Percentiles rank a stretch among this genome's conserved stretches.
Evolutionary conservation across 2,888 invertebrate genomes (phyloP).

Genomic region (Willowsia nigromaculata): DNA sequence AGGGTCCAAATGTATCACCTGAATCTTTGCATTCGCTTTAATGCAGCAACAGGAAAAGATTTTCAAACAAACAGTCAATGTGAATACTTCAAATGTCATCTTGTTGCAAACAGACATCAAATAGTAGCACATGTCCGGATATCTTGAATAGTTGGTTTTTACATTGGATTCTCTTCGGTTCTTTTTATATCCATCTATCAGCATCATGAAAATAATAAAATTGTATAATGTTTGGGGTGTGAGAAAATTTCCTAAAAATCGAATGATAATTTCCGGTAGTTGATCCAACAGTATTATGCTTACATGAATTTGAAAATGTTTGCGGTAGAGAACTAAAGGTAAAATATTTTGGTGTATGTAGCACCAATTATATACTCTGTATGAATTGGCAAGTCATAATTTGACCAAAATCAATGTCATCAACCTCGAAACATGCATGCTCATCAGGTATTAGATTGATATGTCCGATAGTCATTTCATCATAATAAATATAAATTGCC

Average conservation of each 20-base stretch:
- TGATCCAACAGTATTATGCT: too few relatives aligned
- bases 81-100: neutral
- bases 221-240: neutral
- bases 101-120: too few relatives aligned
- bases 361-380: neutral
- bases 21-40: neutral
- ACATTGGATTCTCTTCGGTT: too few relatives aligned
- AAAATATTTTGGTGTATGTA: neutral
- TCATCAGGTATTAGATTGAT: neutral
- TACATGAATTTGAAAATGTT: too few relatives aligned
- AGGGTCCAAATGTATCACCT: slow-evolving; percentile 14
- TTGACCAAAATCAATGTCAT: slow-evolving; percentile 44
- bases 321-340: too few relatives aligned
- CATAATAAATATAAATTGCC: slow-evolving; percentile 17
- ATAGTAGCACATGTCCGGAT: too few relatives aligned
- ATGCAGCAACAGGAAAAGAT: slow-evolving; percentile 58
- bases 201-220: neutral
- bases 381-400: neutral
- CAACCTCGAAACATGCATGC: slow-evolving; percentile 35
- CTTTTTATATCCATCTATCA: neutral
- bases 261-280: neutral
- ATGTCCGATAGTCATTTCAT: neutral
- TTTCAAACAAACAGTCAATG: slow-evolving; percentile 53
- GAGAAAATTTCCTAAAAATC: neutral
- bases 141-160: too few relatives aligned